phyloP scores from a whole-genome alignment of 2,888 invertebrate genomes.

The Cantharis nigra region DNA sequence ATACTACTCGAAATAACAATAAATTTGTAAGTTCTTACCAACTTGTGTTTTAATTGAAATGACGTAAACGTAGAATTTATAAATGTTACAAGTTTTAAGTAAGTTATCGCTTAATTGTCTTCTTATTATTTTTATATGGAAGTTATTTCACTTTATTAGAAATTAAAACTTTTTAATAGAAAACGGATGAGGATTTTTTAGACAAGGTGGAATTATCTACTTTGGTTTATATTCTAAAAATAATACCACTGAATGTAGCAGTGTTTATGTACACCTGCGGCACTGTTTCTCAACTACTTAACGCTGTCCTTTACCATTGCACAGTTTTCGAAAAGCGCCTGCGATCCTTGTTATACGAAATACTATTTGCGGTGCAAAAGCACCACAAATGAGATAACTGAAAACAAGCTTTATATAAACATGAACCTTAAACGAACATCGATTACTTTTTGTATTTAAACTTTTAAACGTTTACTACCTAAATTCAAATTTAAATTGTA shows the following conservation, averaged over 20 bases:
- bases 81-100: neutral
- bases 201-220: conserved; percentile 49
- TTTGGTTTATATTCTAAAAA: conserved; percentile 53
- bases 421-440: conserved; percentile 38
- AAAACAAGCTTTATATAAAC: conserved; percentile 37
- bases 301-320: conserved; percentile 31
- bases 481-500: neutral
- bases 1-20: neutral
- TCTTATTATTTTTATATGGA: neutral
- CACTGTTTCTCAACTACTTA: conserved; percentile 43
- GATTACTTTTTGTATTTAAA: conserved; percentile 17
- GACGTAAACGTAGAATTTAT: neutral
- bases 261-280: conserved; percentile 49
- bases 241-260: conserved; percentile 51
- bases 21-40: neutral
- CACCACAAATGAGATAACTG: conserved; percentile 36
- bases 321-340: conserved; percentile 3
- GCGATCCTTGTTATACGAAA: conserved; percentile 26
- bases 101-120: neutral
- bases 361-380: conserved; percentile 34
- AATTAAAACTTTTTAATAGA: conserved; percentile 34
- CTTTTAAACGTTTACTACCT: neutral
- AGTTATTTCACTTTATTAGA: conserved; percentile 12
- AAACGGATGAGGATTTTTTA: conserved; percentile 28
- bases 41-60: neutral